phyloP scores from a whole-genome alignment of 2,888 invertebrate species.

The Hypselothyrea guttata region DNA sequence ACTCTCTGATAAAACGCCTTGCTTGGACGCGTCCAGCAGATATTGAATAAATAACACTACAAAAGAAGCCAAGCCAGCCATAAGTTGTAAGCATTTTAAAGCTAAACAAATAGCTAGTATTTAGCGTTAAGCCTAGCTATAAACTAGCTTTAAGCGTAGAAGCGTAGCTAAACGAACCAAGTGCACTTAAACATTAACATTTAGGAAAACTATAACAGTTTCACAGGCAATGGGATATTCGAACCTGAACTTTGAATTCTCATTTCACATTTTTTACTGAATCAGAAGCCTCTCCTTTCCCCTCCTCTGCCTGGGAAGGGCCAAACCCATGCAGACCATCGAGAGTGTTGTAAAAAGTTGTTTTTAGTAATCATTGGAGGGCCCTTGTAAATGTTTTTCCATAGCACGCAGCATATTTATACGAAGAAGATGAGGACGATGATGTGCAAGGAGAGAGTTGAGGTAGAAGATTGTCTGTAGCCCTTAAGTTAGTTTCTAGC shows the following conservation, averaged over 20 bases:
- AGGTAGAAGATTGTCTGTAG: constrained; percentile 15
- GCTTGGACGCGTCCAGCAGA: constrained; percentile 32
- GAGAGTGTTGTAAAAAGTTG: constrained; percentile 63
- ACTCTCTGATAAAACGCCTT: constrained; percentile 76
- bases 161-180: constrained; percentile 43
- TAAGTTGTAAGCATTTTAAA: constrained; percentile 78
- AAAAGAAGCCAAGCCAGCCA: constrained; percentile 68
- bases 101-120: constrained; percentile 30
- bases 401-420: constrained; percentile 41
- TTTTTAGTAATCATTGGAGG: constrained; percentile 61
- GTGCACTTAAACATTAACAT: constrained; percentile 57
- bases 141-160: constrained; percentile 53
- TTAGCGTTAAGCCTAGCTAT: constrained; percentile 35
- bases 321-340: constrained; percentile 10
- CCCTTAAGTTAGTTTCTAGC: constrained; percentile 43
- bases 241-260: constrained; percentile 6
- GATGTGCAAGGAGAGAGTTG: too few relatives aligned
- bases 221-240: constrained; percentile 12
- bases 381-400: constrained; percentile 62
- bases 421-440: neutral
- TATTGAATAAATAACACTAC: too few relatives aligned
- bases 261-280: constrained; percentile 5
- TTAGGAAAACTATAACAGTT: constrained; percentile 15
- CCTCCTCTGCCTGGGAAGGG: constrained; percentile 42
- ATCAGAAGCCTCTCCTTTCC: neutral